These are phyloP conservation scores for Psilanteris sp. DNA, from an alignment of 1,140 invertebrate genomes.

Conservation along the genomic window DNA sequence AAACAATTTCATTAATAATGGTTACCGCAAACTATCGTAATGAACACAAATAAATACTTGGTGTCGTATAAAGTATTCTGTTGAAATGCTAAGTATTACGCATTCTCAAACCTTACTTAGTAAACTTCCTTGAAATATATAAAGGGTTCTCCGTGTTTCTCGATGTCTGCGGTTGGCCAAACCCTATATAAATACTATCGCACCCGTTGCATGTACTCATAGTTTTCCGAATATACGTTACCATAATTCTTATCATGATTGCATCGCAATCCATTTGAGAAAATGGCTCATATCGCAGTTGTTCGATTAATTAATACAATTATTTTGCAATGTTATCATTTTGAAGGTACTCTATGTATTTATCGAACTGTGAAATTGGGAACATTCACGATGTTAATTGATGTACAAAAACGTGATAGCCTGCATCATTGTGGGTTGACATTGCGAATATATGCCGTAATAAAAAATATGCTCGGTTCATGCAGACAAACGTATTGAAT, in stretches of 20 bases:
- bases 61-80: constrained; percentile 18
- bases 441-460: too few relatives aligned
- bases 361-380: constrained; percentile 44
- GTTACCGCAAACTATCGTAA: constrained; percentile 35
- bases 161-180: constrained; percentile 24
- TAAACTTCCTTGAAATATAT: constrained; percentile 17
- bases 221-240: constrained; percentile 2
- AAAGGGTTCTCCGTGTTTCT: constrained; percentile 38
- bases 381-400: constrained; percentile 45
- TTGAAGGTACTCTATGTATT: constrained; percentile 1
- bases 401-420: constrained; percentile 37
- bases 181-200: constrained; percentile 18
- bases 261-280: neutral
- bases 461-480: too few relatives aligned
- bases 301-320: constrained; percentile 47
- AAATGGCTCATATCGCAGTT: constrained; percentile 6
- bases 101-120: constrained; percentile 41
- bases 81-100: constrained; percentile 28
- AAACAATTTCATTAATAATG: constrained; percentile 42
- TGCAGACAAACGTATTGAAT: too few relatives aligned
- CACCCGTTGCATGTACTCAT: neutral
- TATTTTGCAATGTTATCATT: constrained; percentile 14
- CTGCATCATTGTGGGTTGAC: constrained; percentile 23
- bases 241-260: too few relatives aligned
- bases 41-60: constrained; percentile 35